Evolutionary conservation across 1,140 invertebrate species (phyloP), one percentile per base, ranked within the genome.

Genomic region (Neodiprion pinetum): DNA sequence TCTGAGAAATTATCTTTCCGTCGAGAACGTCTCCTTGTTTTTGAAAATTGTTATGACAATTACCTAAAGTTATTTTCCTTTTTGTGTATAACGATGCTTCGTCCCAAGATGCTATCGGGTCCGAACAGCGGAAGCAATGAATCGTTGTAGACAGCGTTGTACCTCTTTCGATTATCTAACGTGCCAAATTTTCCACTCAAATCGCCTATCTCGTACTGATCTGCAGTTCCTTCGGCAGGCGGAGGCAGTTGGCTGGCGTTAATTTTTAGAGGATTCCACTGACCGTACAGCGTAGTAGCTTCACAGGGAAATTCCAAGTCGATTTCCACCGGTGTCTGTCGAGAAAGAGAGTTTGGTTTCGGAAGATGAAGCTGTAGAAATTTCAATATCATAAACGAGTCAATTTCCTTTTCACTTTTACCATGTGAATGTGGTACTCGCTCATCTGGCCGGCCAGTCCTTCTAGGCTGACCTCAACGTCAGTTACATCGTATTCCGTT

Each of bases 141-240:
- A 81, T 99, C 97, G 77, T 95, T 96, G 81, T 93, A 96, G 53
- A 87, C 85, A 11, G 88, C 86, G 50, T 86, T 89, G 76, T 91
- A 92, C 70, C 89, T 89, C 9, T 88, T 91, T 23, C 90, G 82
- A 40, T 91, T 91, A 67, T 93, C 91, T 4, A 95, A 82, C 2
- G 90, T 88, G 0, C 96, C 97, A 86, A 96, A 97, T 89, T 98
- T 99, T 17, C 94, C 94, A 83, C 96, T 96, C 0, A 99, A 86
- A 86, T 98, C 96, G 0, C 97, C 97, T 80, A 97, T 91, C 89
- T 96, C 93, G 83, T 96, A 97, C 80, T 96, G 93, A 89, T 98
- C 96, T 14, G 91, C 91, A 0, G 94, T 96, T 61, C 96, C 93
- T 79, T 90, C 89, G 9, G 87, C 88, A 1, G 93, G 86, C 1